These are phyloP conservation scores for Callinectes sapidus DNA, from an alignment of 2,888 invertebrate genomes.

Conservation along the genomic window DNA sequence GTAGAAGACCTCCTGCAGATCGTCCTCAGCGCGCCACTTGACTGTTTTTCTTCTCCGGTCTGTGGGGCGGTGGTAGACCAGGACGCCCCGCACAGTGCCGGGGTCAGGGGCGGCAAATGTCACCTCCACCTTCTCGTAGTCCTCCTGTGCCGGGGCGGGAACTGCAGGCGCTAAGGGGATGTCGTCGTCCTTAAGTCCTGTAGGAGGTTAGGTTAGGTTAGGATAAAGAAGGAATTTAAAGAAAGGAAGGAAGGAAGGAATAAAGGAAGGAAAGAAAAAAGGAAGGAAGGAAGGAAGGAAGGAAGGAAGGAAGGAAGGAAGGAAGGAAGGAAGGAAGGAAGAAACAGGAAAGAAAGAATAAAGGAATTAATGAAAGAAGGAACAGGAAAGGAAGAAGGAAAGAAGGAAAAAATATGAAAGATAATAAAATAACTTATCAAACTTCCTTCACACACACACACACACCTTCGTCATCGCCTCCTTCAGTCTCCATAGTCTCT, in stretches of 20 bases:
- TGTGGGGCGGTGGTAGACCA: constrained; percentile 83
- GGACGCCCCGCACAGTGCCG: constrained; percentile 77
- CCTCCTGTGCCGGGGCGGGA: constrained; percentile 72
- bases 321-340: no score
- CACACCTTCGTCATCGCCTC: neutral
- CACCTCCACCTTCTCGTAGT: constrained; percentile 74
- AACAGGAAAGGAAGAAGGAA: no score
- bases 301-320: no score
- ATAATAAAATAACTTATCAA: no score
- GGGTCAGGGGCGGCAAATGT: constrained; percentile 49
- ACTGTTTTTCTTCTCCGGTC: constrained; percentile 88
- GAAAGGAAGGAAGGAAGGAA: no score
- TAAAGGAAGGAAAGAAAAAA: no score
- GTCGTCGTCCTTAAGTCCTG: constrained; percentile 75
- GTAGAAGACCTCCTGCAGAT: constrained; percentile 88
- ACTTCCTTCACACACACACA: neutral
- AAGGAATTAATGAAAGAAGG: no score
- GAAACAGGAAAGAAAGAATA: no score
- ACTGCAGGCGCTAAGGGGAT: constrained; percentile 57
- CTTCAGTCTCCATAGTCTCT: neutral
- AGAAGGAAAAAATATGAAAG: no score
- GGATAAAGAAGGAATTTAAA: no score
- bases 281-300: no score
- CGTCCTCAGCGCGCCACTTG: constrained; percentile 87
- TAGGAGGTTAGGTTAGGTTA: neutral